Conservation (phyloP, 2,113 vertebrate genomes). For the Etheostoma spectabile region DNA sequence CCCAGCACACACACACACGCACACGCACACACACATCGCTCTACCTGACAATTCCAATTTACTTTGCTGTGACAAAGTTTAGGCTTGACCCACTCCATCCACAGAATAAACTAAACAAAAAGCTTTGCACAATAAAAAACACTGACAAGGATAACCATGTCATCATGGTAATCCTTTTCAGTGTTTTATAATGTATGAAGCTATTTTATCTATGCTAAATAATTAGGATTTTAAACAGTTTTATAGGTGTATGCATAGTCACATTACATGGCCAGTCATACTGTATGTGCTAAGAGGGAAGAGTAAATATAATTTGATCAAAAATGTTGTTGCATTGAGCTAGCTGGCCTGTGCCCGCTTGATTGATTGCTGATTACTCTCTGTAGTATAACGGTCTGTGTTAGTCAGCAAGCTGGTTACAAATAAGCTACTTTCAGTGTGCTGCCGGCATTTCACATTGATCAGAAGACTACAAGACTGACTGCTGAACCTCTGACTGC, state of each 20-base stretch:
- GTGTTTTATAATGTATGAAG: conserved; percentile 8
- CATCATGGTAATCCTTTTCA: neutral
- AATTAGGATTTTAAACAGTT: neutral
- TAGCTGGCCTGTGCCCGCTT: too few species aligned
- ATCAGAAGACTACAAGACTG: too few species aligned
- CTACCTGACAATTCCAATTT: conserved; percentile 52
- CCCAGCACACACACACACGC: neutral
- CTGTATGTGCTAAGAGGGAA: neutral
- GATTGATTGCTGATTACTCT: too few species aligned
- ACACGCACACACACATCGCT: conserved; percentile 18
- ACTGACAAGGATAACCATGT: too few species aligned
- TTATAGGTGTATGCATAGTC: neutral
- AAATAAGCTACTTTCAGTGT: too few species aligned
- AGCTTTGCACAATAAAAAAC: too few species aligned
- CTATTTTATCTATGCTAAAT: neutral
- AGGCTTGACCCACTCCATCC: conserved; percentile 7
- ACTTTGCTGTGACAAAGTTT: conserved; percentile 37
- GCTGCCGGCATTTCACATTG: too few species aligned
- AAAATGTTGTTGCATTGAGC: neutral
- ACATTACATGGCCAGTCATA: neutral
- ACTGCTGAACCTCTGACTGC: too few species aligned
- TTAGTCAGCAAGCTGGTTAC: too few species aligned
- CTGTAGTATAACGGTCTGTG: too few species aligned
- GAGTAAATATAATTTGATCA: neutral
- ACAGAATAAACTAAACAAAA: conserved; percentile 9